phyloP scores from a whole-genome alignment of 2,113 vertebrate genomes.

The Micromys minutus region DNA sequence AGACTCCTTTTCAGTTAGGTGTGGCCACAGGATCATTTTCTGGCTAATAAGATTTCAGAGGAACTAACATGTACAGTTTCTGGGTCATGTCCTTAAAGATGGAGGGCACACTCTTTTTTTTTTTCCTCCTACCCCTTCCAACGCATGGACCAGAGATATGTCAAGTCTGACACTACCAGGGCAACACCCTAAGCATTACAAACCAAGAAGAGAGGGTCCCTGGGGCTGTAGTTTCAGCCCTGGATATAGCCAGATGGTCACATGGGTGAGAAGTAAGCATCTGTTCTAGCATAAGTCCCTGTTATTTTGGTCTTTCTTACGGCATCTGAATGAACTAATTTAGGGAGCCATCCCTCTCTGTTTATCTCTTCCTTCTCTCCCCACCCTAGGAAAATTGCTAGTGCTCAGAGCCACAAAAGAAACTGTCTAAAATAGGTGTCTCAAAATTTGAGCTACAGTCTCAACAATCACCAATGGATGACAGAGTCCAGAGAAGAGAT shows the following conservation, averaged over 20 bases:
- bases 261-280: background rate
- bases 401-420: slow-evolving; percentile 32
- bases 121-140: background rate
- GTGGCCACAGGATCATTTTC: background rate
- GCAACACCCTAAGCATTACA: background rate
- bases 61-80: slow-evolving; percentile 17
- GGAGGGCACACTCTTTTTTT: background rate
- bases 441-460: slow-evolving; percentile 4
- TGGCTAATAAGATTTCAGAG: slow-evolving; percentile 7
- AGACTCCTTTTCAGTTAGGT: slow-evolving; percentile 31
- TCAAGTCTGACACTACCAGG: background rate
- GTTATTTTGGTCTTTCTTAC: slow-evolving; percentile 55
- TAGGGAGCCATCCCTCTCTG: slow-evolving; percentile 22
- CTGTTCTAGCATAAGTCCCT: slow-evolving; percentile 11
- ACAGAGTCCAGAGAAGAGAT: background rate
- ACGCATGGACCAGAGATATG: background rate
- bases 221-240: background rate
- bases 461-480: background rate
- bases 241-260: background rate
- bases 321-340: slow-evolving; percentile 56
- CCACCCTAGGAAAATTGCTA: slow-evolving; percentile 30
- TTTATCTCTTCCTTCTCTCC: background rate
- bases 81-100: slow-evolving; percentile 6
- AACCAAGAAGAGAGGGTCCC: background rate
- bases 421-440: slow-evolving; percentile 51